Conservation (phyloP, 2,797 vertebrate species). For the Pseudochaenichthys georgianus region DNA sequence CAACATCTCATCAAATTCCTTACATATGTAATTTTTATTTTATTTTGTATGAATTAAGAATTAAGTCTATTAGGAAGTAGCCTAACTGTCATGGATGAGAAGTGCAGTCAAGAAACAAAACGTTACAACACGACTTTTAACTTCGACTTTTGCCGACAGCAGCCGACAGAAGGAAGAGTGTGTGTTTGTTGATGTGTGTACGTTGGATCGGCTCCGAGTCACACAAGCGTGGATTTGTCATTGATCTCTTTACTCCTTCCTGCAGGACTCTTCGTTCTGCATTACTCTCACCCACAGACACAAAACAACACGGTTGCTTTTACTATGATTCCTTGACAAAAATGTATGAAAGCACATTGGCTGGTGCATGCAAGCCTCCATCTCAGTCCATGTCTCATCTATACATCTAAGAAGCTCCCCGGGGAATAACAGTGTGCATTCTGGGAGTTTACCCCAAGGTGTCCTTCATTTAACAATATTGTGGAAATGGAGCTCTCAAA, state of each 20-base stretch:
- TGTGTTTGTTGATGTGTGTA: slow-evolving; percentile 42
- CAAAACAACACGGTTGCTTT: not conserved
- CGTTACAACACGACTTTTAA: slow-evolving; percentile 17
- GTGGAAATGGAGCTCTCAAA: slow-evolving; percentile 25
- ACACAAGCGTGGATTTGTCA: slow-evolving; percentile 44
- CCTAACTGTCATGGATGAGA: slow-evolving; percentile 17
- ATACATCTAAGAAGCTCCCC: slow-evolving; percentile 30
- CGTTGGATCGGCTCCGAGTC: slow-evolving; percentile 48
- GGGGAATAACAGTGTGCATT: slow-evolving; percentile 38
- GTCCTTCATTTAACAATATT: slow-evolving; percentile 50
- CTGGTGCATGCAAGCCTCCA: slow-evolving; percentile 7
- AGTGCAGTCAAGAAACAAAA: slow-evolving; percentile 11
- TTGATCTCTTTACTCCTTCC: slow-evolving; percentile 47
- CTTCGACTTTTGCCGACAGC: no score
- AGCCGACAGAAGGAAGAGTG: slow-evolving; percentile 31
- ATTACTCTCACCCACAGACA: slow-evolving; percentile 4
- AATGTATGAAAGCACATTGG: slow-evolving; percentile 11
- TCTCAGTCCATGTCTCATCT: slow-evolving; percentile 34
- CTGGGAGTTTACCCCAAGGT: slow-evolving; percentile 51
- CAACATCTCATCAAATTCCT: not conserved
- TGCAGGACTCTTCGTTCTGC: not conserved
- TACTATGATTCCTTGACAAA: not conserved
- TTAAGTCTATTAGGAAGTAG: not conserved
- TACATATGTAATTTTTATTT: not conserved
- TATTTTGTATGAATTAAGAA: not conserved